phyloP scores from a whole-genome alignment of 2,113 vertebrate species.

The Hoplias malabaricus region DNA sequence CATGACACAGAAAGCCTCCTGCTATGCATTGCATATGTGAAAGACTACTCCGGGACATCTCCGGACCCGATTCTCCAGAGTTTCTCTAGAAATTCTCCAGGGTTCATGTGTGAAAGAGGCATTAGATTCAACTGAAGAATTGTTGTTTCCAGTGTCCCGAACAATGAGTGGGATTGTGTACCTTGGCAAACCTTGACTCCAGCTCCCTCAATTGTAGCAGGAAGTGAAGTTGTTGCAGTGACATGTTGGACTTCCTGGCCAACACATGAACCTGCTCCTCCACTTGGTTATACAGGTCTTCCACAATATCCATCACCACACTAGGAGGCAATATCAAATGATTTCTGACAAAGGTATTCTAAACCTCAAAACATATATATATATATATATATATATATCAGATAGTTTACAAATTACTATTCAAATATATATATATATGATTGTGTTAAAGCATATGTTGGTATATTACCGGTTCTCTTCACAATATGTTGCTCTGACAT shows the following conservation, averaged over 20 bases:
- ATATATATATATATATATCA: too few relatives aligned
- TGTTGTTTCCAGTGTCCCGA: not conserved
- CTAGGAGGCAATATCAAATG: conserved; percentile 59
- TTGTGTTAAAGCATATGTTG: too few relatives aligned
- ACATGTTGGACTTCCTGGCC: conserved; percentile 84
- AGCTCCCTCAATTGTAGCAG: conserved; percentile 76
- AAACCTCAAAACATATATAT: not conserved
- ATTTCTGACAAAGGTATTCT: not conserved
- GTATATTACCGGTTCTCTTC: conserved; percentile 81
- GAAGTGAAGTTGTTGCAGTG: conserved; percentile 81
- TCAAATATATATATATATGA: too few relatives aligned
- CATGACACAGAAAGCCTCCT: too few relatives aligned
- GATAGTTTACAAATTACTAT: too few relatives aligned
- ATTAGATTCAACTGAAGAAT: too few relatives aligned
- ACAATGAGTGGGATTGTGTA: conserved; percentile 49
- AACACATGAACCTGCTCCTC: conserved; percentile 86
- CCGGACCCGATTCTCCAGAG: too few relatives aligned
- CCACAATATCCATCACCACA: conserved; percentile 74
- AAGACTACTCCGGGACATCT: too few relatives aligned
- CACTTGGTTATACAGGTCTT: conserved; percentile 80
- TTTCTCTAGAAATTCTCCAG: too few relatives aligned
- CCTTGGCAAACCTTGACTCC: conserved; percentile 80
- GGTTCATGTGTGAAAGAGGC: too few relatives aligned
- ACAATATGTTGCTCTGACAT: conserved; percentile 73
- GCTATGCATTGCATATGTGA: too few relatives aligned